Evolutionary conservation across 2,113 vertebrate genomes (phyloP), one percentile per base, ranked within the genome.

Genomic region (Lynx canadensis): DNA sequence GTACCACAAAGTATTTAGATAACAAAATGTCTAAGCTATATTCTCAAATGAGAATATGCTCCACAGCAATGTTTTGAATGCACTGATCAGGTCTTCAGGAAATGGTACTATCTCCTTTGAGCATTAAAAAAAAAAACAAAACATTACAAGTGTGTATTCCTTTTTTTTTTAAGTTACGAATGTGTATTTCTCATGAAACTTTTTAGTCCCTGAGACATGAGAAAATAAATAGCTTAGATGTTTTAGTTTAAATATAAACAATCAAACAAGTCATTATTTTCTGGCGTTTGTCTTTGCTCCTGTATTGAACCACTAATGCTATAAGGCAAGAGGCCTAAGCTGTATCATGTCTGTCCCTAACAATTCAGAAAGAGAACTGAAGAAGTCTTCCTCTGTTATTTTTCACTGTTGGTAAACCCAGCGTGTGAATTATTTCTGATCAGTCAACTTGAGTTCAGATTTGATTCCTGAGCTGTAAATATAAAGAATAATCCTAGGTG

Each of bases 361-460:
- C 27, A 74, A 80, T 74, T 93, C 38, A 86, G 89, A 71, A 95
- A 78, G 74, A 94, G 29, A 95, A 92, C 0, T n/a, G 38, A 97
- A 84, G 36, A 80, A 92, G 25, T 71, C 69, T 79, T 90, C 45
- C 13, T 93, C 13, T 89, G 41, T 66, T 19, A 88, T 78, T 96
- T 95, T 41, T 48, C 50, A 80, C 25, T 6, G 18, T n/a, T 60
- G 31, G 60, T 94, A 92, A 97, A 84, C 48, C 66, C 29, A 95
- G 60, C n/a, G 71, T 12, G 50, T 74, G 80, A 86, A 74, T 96
- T 27, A 45, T 93, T 83, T 94, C 55, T 89, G 55, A 78, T 80
- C 82, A 82, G 52, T 71, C 41, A 80, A 94, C 84, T 91, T 94
- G 88, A 95, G 65, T 89, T 89, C 36, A 91, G 73, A 93, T 89